phyloP scores from a whole-genome alignment of 2,797 vertebrate genomes.

The Cetoscarus ocellatus region DNA sequence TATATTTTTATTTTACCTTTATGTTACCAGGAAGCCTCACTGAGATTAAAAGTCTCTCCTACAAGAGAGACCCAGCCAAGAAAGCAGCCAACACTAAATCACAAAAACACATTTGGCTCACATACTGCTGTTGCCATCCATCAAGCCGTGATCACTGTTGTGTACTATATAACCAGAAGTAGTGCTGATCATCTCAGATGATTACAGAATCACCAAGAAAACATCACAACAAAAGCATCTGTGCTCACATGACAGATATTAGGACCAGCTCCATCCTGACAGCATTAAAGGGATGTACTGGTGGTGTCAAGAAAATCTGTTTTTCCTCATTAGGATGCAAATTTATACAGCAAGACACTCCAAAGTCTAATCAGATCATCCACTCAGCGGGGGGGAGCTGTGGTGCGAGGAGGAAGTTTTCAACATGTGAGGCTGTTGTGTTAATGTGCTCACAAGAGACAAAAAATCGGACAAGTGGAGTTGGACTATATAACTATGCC shows the following conservation, averaged over 20 bases:
- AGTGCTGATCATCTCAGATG: no score
- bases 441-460: conserved; percentile 37
- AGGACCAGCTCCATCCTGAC: conserved; percentile 28
- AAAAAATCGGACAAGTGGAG: background rate
- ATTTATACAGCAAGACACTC: conserved; percentile 75
- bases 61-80: no score
- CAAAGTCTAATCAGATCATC: conserved; percentile 78
- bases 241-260: conserved; percentile 15
- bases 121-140: no score
- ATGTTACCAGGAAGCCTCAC: no score
- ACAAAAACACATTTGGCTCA: no score
- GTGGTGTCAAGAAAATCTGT: conserved; percentile 60
- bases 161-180: no score
- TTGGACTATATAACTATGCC: no score
- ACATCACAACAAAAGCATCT: background rate
- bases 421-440: conserved; percentile 53
- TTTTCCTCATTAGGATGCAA: conserved; percentile 70
- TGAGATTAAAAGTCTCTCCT: no score
- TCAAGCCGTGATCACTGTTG: no score
- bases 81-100: no score
- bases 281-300: conserved; percentile 24
- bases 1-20: no score
- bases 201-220: no score
- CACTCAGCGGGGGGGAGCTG: conserved; percentile 66
- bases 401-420: conserved; percentile 55